A percentile compares a stretch with the other conserved stretches of the same genome.
Conservation (phyloP, 1,140 invertebrate genomes). For the Panonychus citri region DNA sequence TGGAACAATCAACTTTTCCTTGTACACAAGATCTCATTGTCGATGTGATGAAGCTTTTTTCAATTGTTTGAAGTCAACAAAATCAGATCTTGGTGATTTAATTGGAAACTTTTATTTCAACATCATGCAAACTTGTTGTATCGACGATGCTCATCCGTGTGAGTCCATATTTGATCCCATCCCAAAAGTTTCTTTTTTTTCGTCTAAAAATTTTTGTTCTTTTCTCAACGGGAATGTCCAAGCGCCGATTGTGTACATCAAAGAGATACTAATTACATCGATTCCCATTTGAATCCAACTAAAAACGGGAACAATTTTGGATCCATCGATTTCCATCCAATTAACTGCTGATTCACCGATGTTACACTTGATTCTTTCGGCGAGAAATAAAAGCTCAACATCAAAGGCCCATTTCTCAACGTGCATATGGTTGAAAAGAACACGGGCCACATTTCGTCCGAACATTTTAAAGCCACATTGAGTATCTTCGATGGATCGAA, state of each 20-base stretch:
- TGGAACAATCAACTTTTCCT: slow-evolving; percentile 52
- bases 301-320: slow-evolving; percentile 39
- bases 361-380: slow-evolving; percentile 58
- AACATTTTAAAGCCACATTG: slow-evolving; percentile 98
- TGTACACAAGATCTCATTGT: slow-evolving; percentile 63
- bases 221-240: slow-evolving; percentile 32
- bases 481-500: slow-evolving; percentile 64
- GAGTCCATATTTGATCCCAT: no score
- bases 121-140: slow-evolving; percentile 46
- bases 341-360: slow-evolving; percentile 73
- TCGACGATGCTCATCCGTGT: slow-evolving; percentile 23
- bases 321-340: slow-evolving; percentile 94
- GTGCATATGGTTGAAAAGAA: slow-evolving; percentile 68
- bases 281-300: slow-evolving; percentile 92
- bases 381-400: slow-evolving; percentile 85
- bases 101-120: slow-evolving; percentile 75
- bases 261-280: slow-evolving; percentile 73
- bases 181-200: no score
- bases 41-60: slow-evolving; percentile 58
- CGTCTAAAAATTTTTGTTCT: no score
- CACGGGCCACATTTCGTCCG: slow-evolving; percentile 52
- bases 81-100: slow-evolving; percentile 38
- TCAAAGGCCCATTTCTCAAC: slow-evolving; percentile 99
- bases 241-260: slow-evolving; percentile 64
- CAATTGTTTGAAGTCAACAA: slow-evolving; percentile 47